A percentile compares a stretch with the other conserved stretches of the same genome.
Conservation (phyloP, 2,113 vertebrate genomes). For the Micronisus gabar region DNA sequence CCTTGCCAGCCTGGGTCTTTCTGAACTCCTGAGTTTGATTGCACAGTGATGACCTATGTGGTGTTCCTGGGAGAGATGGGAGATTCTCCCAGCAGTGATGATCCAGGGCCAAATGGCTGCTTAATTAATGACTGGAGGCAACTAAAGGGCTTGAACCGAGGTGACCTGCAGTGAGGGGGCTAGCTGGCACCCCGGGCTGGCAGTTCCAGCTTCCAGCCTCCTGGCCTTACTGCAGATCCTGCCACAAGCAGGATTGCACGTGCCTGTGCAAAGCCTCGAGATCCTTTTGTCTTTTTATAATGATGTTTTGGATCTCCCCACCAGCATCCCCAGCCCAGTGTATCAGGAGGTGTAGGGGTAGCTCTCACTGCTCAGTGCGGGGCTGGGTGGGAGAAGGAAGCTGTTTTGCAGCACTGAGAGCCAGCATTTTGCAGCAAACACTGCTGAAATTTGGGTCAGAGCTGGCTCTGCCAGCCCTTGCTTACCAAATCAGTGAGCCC, state of each 20-base stretch:
- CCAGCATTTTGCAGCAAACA: neutral
- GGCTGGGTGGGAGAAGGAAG: neutral
- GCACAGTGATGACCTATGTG: neutral
- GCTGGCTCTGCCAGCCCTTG: neutral
- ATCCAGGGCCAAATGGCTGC: neutral
- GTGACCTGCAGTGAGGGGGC: neutral
- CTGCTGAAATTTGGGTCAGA: neutral
- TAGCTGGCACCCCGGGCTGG: neutral
- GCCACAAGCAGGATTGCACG: accelerated
- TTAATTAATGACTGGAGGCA: neutral
- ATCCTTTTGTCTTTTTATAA: neutral
- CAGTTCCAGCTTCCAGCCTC: neutral
- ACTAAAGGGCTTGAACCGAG: neutral
- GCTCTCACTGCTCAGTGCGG: accelerated
- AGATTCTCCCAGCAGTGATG: neutral
- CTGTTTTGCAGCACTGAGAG: neutral
- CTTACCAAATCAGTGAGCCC: neutral
- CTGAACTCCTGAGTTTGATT: neutral
- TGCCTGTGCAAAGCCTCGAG: neutral
- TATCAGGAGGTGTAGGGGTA: neutral
- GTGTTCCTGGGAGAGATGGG: neutral
- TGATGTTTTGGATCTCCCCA: neutral
- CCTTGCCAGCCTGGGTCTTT: neutral
- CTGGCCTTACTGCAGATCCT: neutral
- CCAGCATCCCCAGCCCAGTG: accelerated